These are phyloP conservation scores for Fragum sueziense DNA, from an alignment of 2,888 invertebrate species.

Conservation along the genomic window DNA sequence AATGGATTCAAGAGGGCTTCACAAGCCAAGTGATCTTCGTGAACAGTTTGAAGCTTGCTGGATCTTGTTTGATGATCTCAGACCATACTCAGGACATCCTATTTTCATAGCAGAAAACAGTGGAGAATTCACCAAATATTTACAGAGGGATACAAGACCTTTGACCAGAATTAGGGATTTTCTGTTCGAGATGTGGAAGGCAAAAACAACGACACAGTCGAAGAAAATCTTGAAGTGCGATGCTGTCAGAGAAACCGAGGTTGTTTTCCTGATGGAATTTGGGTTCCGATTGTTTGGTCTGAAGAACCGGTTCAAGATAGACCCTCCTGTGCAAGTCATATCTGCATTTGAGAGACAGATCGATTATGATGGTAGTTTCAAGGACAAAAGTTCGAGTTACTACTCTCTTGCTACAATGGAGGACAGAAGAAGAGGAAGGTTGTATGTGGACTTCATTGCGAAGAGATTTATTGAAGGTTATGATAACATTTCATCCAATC, in stretches of 20 bases:
- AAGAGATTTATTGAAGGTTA: slow-evolving; percentile 60
- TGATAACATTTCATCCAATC: slow-evolving; percentile 29
- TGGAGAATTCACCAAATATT: slow-evolving; percentile 6
- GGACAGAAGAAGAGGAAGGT: not conserved
- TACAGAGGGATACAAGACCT: slow-evolving; percentile 16
- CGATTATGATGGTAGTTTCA: slow-evolving; percentile 12
- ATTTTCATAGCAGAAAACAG: slow-evolving; percentile 34
- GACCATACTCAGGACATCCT: slow-evolving; percentile 46
- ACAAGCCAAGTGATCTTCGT: not conserved
- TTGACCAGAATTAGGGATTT: slow-evolving; percentile 22
- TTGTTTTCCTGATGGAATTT: slow-evolving; percentile 39
- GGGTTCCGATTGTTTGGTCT: slow-evolving; percentile 49
- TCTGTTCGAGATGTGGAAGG: slow-evolving; percentile 31
- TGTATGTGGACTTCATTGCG: slow-evolving; percentile 53
- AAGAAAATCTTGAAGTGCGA: slow-evolving; percentile 9
- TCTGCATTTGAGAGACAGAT: slow-evolving; percentile 32
- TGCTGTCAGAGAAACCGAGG: slow-evolving; percentile 37
- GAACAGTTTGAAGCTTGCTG: slow-evolving; percentile 41
- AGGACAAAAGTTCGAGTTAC: not conserved
- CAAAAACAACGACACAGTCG: not conserved
- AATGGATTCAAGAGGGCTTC: not conserved
- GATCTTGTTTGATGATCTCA: slow-evolving; percentile 47
- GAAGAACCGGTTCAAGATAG: slow-evolving; percentile 12
- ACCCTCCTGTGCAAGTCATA: slow-evolving; percentile 25
- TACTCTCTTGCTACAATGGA: not conserved